Evolutionary conservation across 2,113 vertebrate species (phyloP).

Genomic region (Hippotragus niger): DNA sequence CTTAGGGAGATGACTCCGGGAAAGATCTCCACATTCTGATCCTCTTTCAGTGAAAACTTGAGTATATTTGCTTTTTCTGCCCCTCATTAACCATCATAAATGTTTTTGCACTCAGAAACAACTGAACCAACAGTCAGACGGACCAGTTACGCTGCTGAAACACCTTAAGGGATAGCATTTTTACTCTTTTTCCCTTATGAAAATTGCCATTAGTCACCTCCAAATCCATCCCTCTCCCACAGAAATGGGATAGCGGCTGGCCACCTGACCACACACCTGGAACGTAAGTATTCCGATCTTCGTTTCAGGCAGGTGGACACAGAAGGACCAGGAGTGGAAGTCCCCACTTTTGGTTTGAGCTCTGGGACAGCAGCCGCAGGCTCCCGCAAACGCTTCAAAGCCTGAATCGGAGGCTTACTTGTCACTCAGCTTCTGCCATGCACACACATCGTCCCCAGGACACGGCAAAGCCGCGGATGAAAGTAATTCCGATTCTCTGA

Average conservation of each 20-base stretch:
- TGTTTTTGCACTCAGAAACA: background rate
- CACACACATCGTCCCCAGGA: background rate
- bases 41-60: background rate
- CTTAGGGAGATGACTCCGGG: background rate
- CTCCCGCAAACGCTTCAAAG: no score
- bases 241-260: background rate
- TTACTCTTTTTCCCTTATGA: background rate
- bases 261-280: rapidly evolving
- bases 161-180: background rate
- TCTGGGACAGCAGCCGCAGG: no score
- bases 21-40: rapidly evolving
- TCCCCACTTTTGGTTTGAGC: background rate
- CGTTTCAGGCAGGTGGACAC: background rate
- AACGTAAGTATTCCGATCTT: background rate
- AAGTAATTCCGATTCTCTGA: background rate
- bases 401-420: background rate
- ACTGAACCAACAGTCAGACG: background rate
- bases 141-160: background rate
- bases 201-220: background rate
- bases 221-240: background rate
- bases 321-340: background rate
- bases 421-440: background rate
- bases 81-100: background rate
- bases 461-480: background rate
- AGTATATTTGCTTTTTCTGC: background rate